Base-by-base conservation (phyloP, 2,113 vertebrate species). In the Sigmodon hispidus region DNA sequence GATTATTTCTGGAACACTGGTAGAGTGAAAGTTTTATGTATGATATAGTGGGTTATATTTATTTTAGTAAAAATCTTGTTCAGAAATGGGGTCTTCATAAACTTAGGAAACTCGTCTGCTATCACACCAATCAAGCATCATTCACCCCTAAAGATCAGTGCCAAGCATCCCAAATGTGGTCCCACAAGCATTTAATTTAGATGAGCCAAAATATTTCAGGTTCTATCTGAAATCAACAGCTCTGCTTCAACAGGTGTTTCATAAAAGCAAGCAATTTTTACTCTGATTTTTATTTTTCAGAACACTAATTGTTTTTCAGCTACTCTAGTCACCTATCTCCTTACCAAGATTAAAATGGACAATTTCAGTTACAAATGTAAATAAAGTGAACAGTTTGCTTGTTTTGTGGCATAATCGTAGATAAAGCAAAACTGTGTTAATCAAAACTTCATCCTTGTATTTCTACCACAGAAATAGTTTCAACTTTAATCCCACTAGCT, bases 51-150 rank as follows among this genome's bases (percentile, higher is more conserved):
- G 59, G 43, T 85, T 93, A 93, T 91, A 84, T 76, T 97, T 94
- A 90, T 95, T 96, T 96, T 91, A 89, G 91, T 93, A 93, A 96
- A 96, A 96, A 61, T 91, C 57, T 73, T 97, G 43, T 79, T 43
- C 75, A 48, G n/a, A 87, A 80, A 89, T 19, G 29, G 40, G 34
- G 22, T 29, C 34, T 80, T 52, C 6, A 40, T 57, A 81, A 79
- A 50, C 57, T 57, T 55, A 84, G 13, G n/a, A 80, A 70, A 87
- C 65, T 94, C 69, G 84, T 93, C 93, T 93, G 63, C 59, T 93
- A 91, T 91, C 63, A 86, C 86, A 69, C 80, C 89, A 96, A 85
- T 91, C 92, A 96, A 94, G 75, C 50, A 70, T 8, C 36, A 95
- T 95, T 96, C 93, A 95, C 73, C 59, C 26, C 4, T 43, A 26